phyloP scores from a whole-genome alignment of 1,140 invertebrate species.

The Scaptodrosophila lebanonensis region DNA sequence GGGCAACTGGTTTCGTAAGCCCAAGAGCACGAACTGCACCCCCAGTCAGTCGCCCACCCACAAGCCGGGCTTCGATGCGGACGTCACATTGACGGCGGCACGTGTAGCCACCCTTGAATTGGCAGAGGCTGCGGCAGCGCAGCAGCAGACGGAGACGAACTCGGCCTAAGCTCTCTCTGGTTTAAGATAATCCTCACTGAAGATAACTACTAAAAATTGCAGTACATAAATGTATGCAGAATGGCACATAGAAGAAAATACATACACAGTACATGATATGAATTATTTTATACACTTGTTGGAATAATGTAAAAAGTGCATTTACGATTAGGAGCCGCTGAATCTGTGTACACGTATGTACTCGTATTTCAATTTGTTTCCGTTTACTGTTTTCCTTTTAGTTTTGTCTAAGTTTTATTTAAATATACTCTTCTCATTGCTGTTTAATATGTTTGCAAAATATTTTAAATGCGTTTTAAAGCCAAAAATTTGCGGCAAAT shows the following conservation, averaged over 20 bases:
- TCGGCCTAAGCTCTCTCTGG: slow-evolving; percentile 11
- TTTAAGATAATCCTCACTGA: too few relatives aligned
- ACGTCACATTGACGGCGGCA: slow-evolving; percentile 53
- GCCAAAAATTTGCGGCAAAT: slow-evolving; percentile 12
- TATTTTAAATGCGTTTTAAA: slow-evolving; percentile 15
- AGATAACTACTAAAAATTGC: background rate
- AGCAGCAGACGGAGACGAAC: slow-evolving; percentile 28
- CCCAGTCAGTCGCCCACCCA: slow-evolving; percentile 76
- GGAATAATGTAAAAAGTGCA: background rate
- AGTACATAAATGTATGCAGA: too few relatives aligned
- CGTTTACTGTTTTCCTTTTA: slow-evolving; percentile 13
- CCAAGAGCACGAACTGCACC: slow-evolving; percentile 72
- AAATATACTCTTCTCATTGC: slow-evolving; percentile 16
- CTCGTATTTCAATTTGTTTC: too few relatives aligned
- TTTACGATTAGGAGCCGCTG: too few relatives aligned
- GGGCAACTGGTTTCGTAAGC: slow-evolving; percentile 76
- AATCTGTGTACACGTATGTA: too few relatives aligned
- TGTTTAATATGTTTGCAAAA: slow-evolving; percentile 10
- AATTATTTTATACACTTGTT: background rate
- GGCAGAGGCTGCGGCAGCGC: slow-evolving; percentile 34
- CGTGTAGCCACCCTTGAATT: slow-evolving; percentile 59
- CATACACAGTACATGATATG: background rate
- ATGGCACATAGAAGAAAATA: too few relatives aligned
- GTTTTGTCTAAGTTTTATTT: slow-evolving; percentile 9
- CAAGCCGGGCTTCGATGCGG: slow-evolving; percentile 60